These are phyloP conservation scores for Microcaecilia unicolor DNA, from an alignment of 2,797 vertebrate species.

Conservation along the genomic window DNA sequence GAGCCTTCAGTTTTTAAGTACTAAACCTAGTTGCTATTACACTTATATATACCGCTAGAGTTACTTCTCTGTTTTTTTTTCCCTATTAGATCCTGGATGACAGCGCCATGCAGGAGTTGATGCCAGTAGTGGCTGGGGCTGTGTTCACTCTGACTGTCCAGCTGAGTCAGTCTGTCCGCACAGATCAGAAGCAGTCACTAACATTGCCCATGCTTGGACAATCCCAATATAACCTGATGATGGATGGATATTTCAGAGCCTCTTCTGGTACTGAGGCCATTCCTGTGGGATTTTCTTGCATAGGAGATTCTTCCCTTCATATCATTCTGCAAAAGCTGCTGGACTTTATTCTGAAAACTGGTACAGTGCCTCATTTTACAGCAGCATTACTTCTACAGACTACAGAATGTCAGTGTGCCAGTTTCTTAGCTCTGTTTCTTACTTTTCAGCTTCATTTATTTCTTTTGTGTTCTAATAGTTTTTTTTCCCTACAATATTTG, in stretches of 20 bases:
- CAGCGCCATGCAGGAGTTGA: conserved; percentile 86
- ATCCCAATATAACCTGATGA: conserved; percentile 44
- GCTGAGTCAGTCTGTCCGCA: conserved; percentile 85
- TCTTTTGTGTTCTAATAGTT: no score
- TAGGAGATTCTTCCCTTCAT: conserved; percentile 91
- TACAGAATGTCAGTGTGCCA: no score
- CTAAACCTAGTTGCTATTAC: no score
- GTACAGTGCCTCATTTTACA: no score
- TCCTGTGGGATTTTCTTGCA: conserved; percentile 73
- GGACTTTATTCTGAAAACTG: conserved; percentile 93
- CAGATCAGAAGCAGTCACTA: conserved; percentile 80
- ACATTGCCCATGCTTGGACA: conserved; percentile 46
- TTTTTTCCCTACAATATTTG: no score
- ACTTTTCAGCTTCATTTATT: no score
- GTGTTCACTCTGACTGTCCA: conserved; percentile 93
- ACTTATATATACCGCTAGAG: no score
- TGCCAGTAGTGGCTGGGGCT: conserved; percentile 89
- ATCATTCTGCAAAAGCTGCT: conserved; percentile 89
- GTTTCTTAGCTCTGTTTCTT: no score
- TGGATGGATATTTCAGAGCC: conserved; percentile 42
- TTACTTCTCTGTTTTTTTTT: not conserved
- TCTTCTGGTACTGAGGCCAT: conserved; percentile 34
- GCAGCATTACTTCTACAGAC: no score
- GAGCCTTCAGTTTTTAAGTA: no score
- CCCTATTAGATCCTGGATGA: conserved; percentile 78